Base-by-base conservation (phyloP, 64 coral and sea anemone species). In the Pocillopora verrucosa region DNA sequence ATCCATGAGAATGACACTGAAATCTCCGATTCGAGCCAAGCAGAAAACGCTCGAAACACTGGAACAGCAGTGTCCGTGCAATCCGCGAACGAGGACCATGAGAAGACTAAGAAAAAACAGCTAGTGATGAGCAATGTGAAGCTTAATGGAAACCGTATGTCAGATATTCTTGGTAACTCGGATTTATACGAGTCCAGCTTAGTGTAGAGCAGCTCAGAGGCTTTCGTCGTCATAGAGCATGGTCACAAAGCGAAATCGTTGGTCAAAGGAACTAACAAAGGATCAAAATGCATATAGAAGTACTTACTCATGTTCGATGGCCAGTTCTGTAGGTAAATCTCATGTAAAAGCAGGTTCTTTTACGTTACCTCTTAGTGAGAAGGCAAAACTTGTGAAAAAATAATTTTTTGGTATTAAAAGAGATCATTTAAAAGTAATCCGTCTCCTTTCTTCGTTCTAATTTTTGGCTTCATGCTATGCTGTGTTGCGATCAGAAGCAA, bases 1-100 rank as follows among this genome's bases (percentile, higher is more conserved):
- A 97, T 94, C 15, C 57, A 69, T 37, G 95, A 93, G 72, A 91
- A 73, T 12, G 95, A 93, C 11, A 88, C 59, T 7, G 95, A 97
- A 75, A 36, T 69, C 61, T 77, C 90, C 24, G 82, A 85, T 20
- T 85, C 82, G 38, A 11, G 36, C 11, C 34, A 60, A 35, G 34
- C 17, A 20, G 82, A 85, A 16, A 72, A 30, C 68, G 37, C 37
- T 9, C 62, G 82, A 85, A 72, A 85, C 37, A 57, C 82, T 10
- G 65, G 1, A 37, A 85, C 11, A 6, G 17, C 60, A 12, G 7
- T 36, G 38, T 16, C 80, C 19, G 16, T 62, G 5, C 80, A 63
- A 30, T 12, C 80, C 15, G 26, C 16, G 64, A 72, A 68, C 36
- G 82, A 25, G 22, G 82, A 72, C n/a, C 72, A 25, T 3, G 58